Percentiles rank a stretch among this genome's conserved stretches.
These are phyloP conservation scores for Glaucomys volans DNA, from an alignment of 2,113 vertebrate genomes.

Conservation along the genomic window DNA sequence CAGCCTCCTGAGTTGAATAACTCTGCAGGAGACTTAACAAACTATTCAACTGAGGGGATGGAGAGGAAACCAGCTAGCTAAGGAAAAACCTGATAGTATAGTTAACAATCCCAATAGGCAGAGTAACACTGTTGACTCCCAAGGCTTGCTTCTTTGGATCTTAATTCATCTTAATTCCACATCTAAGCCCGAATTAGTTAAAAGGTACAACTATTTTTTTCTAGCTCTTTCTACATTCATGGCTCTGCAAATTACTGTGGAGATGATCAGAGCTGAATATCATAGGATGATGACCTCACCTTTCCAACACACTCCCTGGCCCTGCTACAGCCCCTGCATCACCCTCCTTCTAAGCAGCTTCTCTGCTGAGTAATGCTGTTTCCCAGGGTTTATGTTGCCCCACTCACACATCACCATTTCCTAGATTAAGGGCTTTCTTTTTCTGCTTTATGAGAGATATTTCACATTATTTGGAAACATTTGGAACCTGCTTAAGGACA, in stretches of 20 bases:
- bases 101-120: not conserved
- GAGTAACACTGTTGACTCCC: not conserved
- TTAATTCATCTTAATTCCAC: not conserved
- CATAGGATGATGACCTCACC: slow-evolving; percentile 70
- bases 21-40: not conserved
- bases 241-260: slow-evolving; percentile 56
- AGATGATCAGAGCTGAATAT: slow-evolving; percentile 42
- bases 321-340: not conserved
- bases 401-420: not conserved
- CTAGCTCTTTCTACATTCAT: not conserved
- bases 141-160: not conserved
- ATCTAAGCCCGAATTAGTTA: not conserved
- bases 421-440: not conserved
- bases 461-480: slow-evolving; percentile 2
- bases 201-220: not conserved
- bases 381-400: slow-evolving; percentile 62
- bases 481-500: slow-evolving; percentile 16
- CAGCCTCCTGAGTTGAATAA: no score
- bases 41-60: not conserved
- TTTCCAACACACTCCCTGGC: slow-evolving; percentile 34
- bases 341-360: slow-evolving; percentile 22
- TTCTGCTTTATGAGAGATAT: not conserved
- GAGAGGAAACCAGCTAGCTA: not conserved
- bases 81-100: not conserved
- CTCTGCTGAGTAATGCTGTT: slow-evolving; percentile 75